These are phyloP conservation scores for Leptinotarsa lineolata DNA, from an alignment of 1,140 invertebrate genomes.

Conservation along the genomic window DNA sequence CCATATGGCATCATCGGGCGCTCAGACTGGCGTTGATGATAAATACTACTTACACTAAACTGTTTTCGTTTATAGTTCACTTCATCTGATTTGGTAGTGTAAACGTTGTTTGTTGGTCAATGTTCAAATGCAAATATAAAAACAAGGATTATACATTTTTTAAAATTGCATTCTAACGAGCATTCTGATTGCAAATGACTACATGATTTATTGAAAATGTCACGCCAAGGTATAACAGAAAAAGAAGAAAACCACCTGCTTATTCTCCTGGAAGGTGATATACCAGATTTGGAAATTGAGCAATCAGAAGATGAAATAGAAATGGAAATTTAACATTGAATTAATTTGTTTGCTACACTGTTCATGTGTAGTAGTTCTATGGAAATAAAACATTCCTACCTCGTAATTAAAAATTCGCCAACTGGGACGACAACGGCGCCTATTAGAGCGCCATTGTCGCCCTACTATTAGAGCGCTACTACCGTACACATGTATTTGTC, in stretches of 20 bases:
- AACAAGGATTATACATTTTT: neutral
- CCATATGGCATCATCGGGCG: constrained; percentile 8
- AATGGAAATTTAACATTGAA: no score
- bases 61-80: constrained; percentile 6
- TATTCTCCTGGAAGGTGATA: no score
- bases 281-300: no score
- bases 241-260: neutral
- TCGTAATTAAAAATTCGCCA: no score
- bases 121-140: neutral
- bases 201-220: neutral
- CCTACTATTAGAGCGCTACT: no score
- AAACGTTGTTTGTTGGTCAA: neutral
- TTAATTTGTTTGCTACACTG: no score
- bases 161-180: neutral
- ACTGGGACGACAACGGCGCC: no score
- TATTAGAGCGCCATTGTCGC: no score
- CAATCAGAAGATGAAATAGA: no score
- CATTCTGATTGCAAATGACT: neutral
- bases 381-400: no score
- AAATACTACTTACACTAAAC: neutral
- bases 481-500: no score
- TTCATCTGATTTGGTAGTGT: constrained; percentile 6
- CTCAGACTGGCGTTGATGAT: neutral
- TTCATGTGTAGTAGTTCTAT: no score
- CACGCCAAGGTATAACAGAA: neutral